phyloP scores from a whole-genome alignment of 2,797 vertebrate species.

The Typhlichthys eigenmanni region DNA sequence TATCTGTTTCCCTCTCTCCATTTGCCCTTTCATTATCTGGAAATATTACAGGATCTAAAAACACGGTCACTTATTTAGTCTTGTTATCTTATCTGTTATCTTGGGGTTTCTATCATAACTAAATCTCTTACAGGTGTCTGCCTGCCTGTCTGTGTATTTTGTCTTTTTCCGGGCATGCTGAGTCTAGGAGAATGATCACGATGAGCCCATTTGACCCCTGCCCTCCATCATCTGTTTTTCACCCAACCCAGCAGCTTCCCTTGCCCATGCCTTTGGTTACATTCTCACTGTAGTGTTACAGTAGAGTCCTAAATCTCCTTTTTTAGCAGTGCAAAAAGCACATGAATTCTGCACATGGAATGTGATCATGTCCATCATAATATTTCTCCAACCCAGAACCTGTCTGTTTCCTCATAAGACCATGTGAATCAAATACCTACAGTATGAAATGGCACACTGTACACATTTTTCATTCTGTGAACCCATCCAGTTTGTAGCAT shows the following conservation, averaged over 20 bases:
- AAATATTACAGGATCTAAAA: too few species aligned
- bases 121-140: constrained; percentile 1
- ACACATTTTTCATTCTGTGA: constrained; percentile 12
- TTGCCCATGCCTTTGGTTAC: too few species aligned
- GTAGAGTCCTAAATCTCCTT: too few species aligned
- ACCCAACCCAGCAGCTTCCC: constrained; percentile 8
- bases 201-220: constrained; percentile 22
- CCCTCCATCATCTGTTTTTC: constrained; percentile 17
- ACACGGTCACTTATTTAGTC: constrained; percentile 8
- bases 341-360: too few species aligned
- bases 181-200: constrained; percentile 34
- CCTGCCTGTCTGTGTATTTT: constrained; percentile 27
- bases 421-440: constrained; percentile 26
- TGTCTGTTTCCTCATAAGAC: constrained; percentile 33
- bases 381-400: too few species aligned
- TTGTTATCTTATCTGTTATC: background rate
- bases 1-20: background rate
- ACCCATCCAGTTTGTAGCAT: background rate
- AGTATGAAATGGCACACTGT: constrained; percentile 29
- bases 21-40: background rate
- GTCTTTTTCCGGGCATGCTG: constrained; percentile 2
- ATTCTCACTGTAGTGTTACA: too few species aligned
- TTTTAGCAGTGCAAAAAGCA: constrained; percentile 4
- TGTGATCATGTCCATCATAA: too few species aligned
- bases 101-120: constrained; percentile 30